phyloP scores from a whole-genome alignment of 2,888 invertebrate genomes.

The Formica aserva region DNA sequence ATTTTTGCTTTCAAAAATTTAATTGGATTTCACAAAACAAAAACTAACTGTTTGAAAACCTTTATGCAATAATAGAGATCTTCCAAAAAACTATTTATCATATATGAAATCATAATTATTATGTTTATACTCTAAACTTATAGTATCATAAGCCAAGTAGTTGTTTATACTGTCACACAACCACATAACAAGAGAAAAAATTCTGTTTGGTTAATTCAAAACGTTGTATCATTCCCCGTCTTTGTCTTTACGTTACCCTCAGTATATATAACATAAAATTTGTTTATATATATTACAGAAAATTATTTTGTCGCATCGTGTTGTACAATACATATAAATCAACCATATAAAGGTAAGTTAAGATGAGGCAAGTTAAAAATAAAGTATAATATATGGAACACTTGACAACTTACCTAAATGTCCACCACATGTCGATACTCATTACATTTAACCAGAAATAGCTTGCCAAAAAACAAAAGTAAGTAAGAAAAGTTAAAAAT shows the following conservation, averaged over 20 bases:
- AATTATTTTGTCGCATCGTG: neutral
- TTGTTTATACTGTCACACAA: neutral
- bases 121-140: neutral
- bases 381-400: neutral
- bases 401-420: constrained; percentile 89
- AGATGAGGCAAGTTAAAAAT: neutral
- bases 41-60: no score
- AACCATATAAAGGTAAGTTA: neutral
- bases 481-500: constrained; percentile 89
- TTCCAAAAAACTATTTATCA: no score
- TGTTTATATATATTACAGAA: neutral
- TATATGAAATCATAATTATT: no score
- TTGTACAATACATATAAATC: neutral
- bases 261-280: neutral
- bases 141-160: neutral
- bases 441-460: constrained; percentile 95
- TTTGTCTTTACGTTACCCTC: neutral
- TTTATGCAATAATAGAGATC: no score
- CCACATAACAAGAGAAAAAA: neutral
- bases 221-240: neutral
- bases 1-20: no score
- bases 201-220: neutral
- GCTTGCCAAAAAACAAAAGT: constrained; percentile 92
- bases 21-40: no score
- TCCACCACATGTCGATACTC: constrained; percentile 95